Percentiles rank a stretch among this genome's conserved stretches.
Evolutionary conservation across 2,113 vertebrate species (phyloP).

Genomic region (Girardinichthys multiradiatus): DNA sequence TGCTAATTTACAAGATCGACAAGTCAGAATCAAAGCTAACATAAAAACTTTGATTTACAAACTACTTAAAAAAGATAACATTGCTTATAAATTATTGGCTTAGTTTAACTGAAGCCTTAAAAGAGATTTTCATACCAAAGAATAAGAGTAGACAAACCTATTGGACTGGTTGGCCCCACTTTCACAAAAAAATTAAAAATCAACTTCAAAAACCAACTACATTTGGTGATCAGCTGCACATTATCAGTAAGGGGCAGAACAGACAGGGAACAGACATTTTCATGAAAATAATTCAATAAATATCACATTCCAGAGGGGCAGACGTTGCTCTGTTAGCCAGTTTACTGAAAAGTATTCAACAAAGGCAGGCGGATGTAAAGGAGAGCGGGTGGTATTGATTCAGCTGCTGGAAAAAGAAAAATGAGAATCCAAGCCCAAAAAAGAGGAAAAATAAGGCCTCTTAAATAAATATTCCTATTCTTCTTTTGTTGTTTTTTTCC

Average conservation of each 20-base stretch:
- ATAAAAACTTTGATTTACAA: constrained; percentile 49
- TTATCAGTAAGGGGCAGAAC: constrained; percentile 50
- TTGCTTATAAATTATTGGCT: constrained; percentile 81
- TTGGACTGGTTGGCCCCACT: constrained; percentile 81
- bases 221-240: constrained; percentile 76
- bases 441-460: constrained; percentile 92
- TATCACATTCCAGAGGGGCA: constrained; percentile 87
- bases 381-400: neutral
- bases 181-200: constrained; percentile 11
- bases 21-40: constrained; percentile 74
- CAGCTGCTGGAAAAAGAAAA: neutral
- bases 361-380: neutral
- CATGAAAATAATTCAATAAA: constrained; percentile 75
- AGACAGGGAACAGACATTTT: constrained; percentile 41
- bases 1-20: constrained; percentile 90
- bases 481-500: constrained; percentile 65
- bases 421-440: constrained; percentile 73
- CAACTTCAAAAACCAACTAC: constrained; percentile 43
- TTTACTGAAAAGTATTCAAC: neutral
- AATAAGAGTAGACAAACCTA: constrained; percentile 90
- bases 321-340: constrained; percentile 77
- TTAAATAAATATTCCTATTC: constrained; percentile 91
- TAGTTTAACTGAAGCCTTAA: constrained; percentile 86
- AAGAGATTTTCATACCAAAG: constrained; percentile 82
- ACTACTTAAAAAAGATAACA: constrained; percentile 77